A percentile compares a stretch with the other conserved stretches of the same genome.
Conservation (phyloP, 1,140 invertebrate genomes). For the Eupeodes corollae region DNA sequence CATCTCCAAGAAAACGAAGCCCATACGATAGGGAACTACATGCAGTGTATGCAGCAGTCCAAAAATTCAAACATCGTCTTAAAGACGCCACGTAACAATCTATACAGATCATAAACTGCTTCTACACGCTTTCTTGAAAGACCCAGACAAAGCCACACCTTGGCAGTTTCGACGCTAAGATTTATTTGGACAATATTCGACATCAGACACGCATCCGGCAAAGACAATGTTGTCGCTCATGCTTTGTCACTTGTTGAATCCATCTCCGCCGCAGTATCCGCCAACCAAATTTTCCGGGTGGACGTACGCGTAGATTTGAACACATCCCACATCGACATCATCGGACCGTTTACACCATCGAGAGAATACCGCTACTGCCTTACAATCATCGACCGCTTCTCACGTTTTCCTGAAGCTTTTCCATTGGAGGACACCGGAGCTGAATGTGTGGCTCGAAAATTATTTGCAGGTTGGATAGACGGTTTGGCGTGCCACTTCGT, state of each 20-base stretch:
- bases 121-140: slow-evolving; percentile 22
- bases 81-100: slow-evolving; percentile 32
- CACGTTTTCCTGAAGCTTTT: slow-evolving; percentile 35
- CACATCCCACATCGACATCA: slow-evolving; percentile 5
- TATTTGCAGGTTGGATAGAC: slow-evolving; percentile 11
- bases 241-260: slow-evolving; percentile 19
- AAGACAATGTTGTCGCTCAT: slow-evolving; percentile 29
- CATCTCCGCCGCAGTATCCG: too few species aligned
- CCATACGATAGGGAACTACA: slow-evolving; percentile 30
- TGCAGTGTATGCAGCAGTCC: not conserved
- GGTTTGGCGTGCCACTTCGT: not conserved
- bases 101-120: slow-evolving; percentile 37
- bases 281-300: too few species aligned
- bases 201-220: slow-evolving; percentile 28
- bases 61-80: slow-evolving; percentile 11
- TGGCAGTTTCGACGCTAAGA: slow-evolving; percentile 27
- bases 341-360: slow-evolving; percentile 3
- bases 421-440: slow-evolving; percentile 29
- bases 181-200: slow-evolving; percentile 33
- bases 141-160: slow-evolving; percentile 17
- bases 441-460: slow-evolving; percentile 15
- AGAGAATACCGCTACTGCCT: slow-evolving; percentile 24
- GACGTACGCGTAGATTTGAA: not conserved
- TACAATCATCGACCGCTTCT: slow-evolving; percentile 38
- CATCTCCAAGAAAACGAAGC: slow-evolving; percentile 5